Evolutionary conservation across 1,140 invertebrate species (phyloP).

Genomic region (Drosophila paulistorum): DNA sequence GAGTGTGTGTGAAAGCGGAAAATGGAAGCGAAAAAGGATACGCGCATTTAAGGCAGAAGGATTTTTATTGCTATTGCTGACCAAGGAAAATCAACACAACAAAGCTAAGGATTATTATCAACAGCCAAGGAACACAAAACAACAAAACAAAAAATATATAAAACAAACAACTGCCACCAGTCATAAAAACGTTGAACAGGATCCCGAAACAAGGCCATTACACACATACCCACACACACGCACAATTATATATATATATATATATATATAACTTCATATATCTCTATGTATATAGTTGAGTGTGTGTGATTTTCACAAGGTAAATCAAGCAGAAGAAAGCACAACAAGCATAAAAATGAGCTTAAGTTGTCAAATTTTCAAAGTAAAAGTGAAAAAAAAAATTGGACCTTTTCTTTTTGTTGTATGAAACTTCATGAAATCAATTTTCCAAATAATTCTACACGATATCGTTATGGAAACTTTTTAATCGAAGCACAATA

Average conservation of each 20-base stretch:
- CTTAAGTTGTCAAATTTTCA: conserved; percentile 53
- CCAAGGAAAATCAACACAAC: conserved; percentile 35
- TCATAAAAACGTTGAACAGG: conserved; percentile 31
- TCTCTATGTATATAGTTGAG: conserved; percentile 36
- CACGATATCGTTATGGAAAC: not conserved
- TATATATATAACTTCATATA: conserved; percentile 15
- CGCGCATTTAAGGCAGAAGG: conserved; percentile 44
- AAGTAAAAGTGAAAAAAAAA: conserved; percentile 27
- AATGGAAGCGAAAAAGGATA: conserved; percentile 41
- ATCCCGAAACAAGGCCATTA: conserved; percentile 17
- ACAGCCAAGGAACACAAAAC: conserved; percentile 27
- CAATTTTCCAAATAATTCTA: conserved; percentile 6
- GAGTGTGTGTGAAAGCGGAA: conserved; percentile 32
- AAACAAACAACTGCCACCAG: conserved; percentile 37
- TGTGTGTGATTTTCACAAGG: conserved; percentile 47
- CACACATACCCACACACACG: conserved; percentile 9
- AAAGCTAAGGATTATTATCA: conserved; percentile 56
- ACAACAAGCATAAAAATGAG: conserved; percentile 29
- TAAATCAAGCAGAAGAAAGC: conserved; percentile 58
- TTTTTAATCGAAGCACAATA: conserved; percentile 6
- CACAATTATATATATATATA: not conserved
- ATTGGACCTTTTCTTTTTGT: conserved; percentile 16
- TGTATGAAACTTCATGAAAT: not conserved
- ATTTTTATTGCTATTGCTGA: conserved; percentile 51
- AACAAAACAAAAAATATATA: conserved; percentile 30